Evolutionary conservation across 2,113 vertebrate species (phyloP), one percentile per base, ranked within the genome.

Genomic region (Asarcornis scutulata): DNA sequence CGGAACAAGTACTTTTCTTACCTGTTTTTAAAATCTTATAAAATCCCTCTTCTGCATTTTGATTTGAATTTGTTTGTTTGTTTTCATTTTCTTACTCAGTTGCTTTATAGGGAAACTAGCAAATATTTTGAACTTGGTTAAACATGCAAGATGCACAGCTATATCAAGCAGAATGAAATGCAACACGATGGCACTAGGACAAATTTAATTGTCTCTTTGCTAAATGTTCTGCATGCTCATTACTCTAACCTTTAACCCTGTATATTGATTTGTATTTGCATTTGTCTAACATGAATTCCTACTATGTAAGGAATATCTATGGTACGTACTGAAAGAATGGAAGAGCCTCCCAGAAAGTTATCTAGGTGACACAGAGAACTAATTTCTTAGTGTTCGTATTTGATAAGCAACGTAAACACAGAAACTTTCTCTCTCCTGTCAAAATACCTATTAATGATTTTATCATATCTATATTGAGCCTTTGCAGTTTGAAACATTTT

Each of bases 331-430:
- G n/a, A 58, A 7, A 36, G 40, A 62, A 15, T 10, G 5, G 6
- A 74, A 53, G 14, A 48, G 1, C 1, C 2, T 1, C 13, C 1
- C 12, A 10, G 48, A 31, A 81, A 58, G 13, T 36, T 6, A 23
- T 42, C 21, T 1, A 56, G 2, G 1, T 59, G 2, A 20, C 27
- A 84, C 71, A 71, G 11, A 82, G 32, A 69, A 67, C 0, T 36
- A 21, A 40, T 59, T 62, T 91, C 5, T 55, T 58, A 26, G 1
- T 2, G 52, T 82, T 48, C 4, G 56, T 4, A 7, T 78, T 53
- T 36, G 7, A 2, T 22, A 10, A 60, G 15, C 50, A 44, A 40
- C 7, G 44, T 46, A 48, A 48, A 48, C 46, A 48, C 34, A 40
- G 4, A 63, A 3, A 4, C 34, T 83, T 79, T 38, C 4, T 80